phyloP scores from a whole-genome alignment of 2,888 invertebrate species.

The Automeris io region DNA sequence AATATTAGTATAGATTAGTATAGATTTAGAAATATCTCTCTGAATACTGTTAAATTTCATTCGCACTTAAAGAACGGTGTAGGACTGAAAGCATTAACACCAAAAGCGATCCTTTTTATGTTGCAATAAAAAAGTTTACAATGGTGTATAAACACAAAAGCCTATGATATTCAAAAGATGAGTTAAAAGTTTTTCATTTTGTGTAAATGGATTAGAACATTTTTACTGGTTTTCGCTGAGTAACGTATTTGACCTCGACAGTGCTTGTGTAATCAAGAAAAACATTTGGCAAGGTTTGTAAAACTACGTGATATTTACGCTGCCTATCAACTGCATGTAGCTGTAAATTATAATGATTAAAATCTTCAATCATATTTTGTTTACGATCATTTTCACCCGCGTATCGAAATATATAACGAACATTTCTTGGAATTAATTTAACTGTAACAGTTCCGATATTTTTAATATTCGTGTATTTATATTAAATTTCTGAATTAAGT shows the following conservation, averaged over 20 bases:
- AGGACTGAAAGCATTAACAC: too few relatives aligned
- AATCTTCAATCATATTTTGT: not conserved
- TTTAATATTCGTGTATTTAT: conserved; percentile 2
- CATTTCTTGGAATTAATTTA: conserved; percentile 13
- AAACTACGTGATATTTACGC: conserved; percentile 4
- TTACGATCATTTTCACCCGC: not conserved
- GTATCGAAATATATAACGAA: not conserved
- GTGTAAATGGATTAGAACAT: too few relatives aligned
- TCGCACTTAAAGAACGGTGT: too few relatives aligned
- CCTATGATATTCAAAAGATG: too few relatives aligned
- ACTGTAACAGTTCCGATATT: not conserved
- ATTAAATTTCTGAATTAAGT: conserved; percentile 23
- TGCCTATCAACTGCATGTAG: conserved; percentile 7
- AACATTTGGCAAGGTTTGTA: conserved; percentile 30
- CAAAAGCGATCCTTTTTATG: too few relatives aligned
- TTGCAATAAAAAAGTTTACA: too few relatives aligned
- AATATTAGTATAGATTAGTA: too few relatives aligned
- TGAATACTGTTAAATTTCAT: too few relatives aligned
- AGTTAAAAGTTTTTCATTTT: too few relatives aligned
- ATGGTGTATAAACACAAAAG: too few relatives aligned
- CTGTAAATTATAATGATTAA: conserved; percentile 4
- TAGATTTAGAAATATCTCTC: too few relatives aligned
- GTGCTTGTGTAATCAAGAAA: conserved; percentile 32
- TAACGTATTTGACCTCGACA: conserved; percentile 23
- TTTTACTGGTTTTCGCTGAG: conserved; percentile 1